Evolutionary conservation across 1,140 invertebrate species (phyloP), one percentile per base, ranked within the genome.

Genomic region (Thrips palmi): DNA sequence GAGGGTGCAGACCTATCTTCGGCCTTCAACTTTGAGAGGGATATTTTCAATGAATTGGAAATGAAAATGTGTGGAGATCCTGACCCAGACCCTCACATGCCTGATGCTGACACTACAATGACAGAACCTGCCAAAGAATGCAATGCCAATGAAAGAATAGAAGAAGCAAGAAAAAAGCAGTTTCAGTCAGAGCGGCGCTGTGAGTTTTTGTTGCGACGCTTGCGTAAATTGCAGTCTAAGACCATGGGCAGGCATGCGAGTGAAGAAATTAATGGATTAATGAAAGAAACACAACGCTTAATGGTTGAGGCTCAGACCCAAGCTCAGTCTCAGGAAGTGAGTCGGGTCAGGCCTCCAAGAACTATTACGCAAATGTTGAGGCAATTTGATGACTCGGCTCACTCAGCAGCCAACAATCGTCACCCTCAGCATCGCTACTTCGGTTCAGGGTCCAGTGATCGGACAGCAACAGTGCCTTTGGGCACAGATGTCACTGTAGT

Each of bases 171-270:
- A 21, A 49, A 43, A 14, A 53, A 68, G 34, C 77, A 85, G 47
- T 62, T 64, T 39, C 59, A 71, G 28, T 57, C 77, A 19, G 70
- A 78, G 46, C 60, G 74, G 15, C 62, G 72, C 45, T 65, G 70
- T 37, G 72, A 78, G 3, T 74, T 76, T 51, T 54, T 89, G 33
- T 47, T 77, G 45, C 62, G 79, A 38, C 60, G 84, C 30, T 55
- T 87, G 24, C 58, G 74, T 1, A 82, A 85, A 49, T 54, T 84
- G 5, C 81, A 88, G 54, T 66, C 71, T 0, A 62, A 68, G 33
- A 58, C 72, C 12, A 61, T 84, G 44, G 77, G 81, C 10, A 68
- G 69, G 33, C 79, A 86, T 52, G 63, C 74, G 18, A 71, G 71
- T 34, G 73, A 78, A 39, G 78, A 91, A 54, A 67, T 78, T 2